A percentile compares a stretch with the other conserved stretches of the same genome.
These are phyloP conservation scores for Cyrtodaria siliqua DNA, from an alignment of 2,888 invertebrate species.

Conservation along the genomic window DNA sequence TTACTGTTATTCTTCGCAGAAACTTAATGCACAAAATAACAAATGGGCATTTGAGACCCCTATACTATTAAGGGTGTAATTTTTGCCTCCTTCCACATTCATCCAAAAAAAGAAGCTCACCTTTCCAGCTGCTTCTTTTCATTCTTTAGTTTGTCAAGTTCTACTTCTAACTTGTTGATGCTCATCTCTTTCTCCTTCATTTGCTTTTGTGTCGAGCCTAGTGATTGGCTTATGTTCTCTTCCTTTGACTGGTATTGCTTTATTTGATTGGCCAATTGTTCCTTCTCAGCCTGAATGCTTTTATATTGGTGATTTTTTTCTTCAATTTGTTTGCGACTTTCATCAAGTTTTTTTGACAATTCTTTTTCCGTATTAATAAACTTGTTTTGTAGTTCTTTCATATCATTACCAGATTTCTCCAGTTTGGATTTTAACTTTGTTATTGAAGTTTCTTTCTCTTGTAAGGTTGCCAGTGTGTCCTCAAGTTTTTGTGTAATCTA, in stretches of 20 bases:
- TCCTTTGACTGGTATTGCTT: constrained; percentile 54
- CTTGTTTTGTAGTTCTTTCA: constrained; percentile 50
- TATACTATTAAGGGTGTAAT: too few relatives aligned
- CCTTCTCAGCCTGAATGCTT: constrained; percentile 60
- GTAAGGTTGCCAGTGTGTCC: constrained; percentile 39
- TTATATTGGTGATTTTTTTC: constrained; percentile 59
- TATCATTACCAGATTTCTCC: constrained; percentile 53
- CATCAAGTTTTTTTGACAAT: constrained; percentile 56
- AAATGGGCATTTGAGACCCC: too few relatives aligned
- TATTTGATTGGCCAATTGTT: constrained; percentile 44
- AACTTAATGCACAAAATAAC: too few relatives aligned
- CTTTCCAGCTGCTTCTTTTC: constrained; percentile 51
- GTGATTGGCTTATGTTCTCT: constrained; percentile 47
- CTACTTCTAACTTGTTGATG: constrained; percentile 43
- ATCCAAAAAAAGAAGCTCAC: constrained; percentile 21
- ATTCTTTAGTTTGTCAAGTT: constrained; percentile 36
- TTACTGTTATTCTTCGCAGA: too few relatives aligned
- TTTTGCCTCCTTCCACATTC: too few relatives aligned
- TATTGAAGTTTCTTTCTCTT: constrained; percentile 56
- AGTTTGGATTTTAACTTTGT: constrained; percentile 56
- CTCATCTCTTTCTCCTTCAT: constrained; percentile 52
- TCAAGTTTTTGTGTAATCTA: constrained; percentile 62
- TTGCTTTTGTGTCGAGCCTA: constrained; percentile 52
- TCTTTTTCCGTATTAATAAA: constrained; percentile 53
- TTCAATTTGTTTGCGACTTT: constrained; percentile 60